Evolutionary conservation across 2,113 vertebrate genomes (phyloP).

Genomic region (Chascanopsetta lugubris): DNA sequence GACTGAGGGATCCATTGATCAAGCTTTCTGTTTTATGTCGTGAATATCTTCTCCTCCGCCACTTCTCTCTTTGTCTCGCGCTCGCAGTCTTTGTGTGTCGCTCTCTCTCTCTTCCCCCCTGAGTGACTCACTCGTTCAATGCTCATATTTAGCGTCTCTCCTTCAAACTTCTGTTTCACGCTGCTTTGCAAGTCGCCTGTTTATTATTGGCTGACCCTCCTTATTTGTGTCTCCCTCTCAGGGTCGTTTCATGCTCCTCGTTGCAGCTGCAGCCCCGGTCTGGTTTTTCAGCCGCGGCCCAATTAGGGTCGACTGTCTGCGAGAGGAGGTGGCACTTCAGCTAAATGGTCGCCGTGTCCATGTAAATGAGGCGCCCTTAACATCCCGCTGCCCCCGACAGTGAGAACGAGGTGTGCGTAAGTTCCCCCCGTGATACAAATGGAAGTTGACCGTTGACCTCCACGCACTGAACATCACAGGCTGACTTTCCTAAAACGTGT

Average conservation of each 20-base stretch:
- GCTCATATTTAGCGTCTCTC: slow-evolving; percentile 39
- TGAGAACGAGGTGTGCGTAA: slow-evolving; percentile 12
- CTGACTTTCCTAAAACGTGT: background rate
- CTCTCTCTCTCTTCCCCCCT: slow-evolving; percentile 2
- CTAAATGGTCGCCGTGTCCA: slow-evolving; percentile 38
- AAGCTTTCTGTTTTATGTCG: slow-evolving; percentile 79
- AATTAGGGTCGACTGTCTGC: slow-evolving; percentile 64
- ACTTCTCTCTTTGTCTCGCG: slow-evolving; percentile 47
- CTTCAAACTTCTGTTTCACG: slow-evolving; percentile 10
- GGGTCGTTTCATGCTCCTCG: slow-evolving; percentile 43
- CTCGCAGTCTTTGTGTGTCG: slow-evolving; percentile 11
- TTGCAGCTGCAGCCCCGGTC: background rate
- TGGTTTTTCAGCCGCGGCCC: slow-evolving; percentile 56
- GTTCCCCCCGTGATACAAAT: slow-evolving; percentile 26
- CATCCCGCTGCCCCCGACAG: slow-evolving; percentile 32
- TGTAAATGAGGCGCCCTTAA: slow-evolving; percentile 47
- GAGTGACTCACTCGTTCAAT: slow-evolving; percentile 27
- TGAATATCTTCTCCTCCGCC: slow-evolving; percentile 52
- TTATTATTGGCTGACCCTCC: slow-evolving; percentile 47
- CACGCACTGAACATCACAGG: slow-evolving; percentile 17
- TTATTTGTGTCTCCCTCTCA: slow-evolving; percentile 32
- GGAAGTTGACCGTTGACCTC: slow-evolving; percentile 26
- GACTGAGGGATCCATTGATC: slow-evolving; percentile 80
- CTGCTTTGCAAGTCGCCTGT: slow-evolving; percentile 25
- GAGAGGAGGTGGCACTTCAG: slow-evolving; percentile 32